Percentiles rank a stretch among this genome's conserved stretches.
These are phyloP conservation scores for Tachystola acroxantha DNA, from an alignment of 2,888 invertebrate genomes.

Conservation along the genomic window DNA sequence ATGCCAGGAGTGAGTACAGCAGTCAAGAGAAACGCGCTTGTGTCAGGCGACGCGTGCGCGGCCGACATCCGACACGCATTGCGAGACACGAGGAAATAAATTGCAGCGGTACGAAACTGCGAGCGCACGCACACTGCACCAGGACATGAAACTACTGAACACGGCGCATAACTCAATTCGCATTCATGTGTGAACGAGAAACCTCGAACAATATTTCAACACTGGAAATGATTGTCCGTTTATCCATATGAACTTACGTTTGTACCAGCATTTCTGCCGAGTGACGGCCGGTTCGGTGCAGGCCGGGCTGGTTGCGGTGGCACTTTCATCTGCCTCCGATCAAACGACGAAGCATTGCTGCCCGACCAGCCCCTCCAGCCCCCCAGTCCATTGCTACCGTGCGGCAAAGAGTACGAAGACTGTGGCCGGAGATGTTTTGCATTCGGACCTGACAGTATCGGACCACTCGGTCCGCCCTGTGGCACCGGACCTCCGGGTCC, in stretches of 20 bases:
- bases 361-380: slow-evolving; percentile 78
- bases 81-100: slow-evolving; percentile 61
- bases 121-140: slow-evolving; percentile 40
- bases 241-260: too few species aligned
- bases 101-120: slow-evolving; percentile 33
- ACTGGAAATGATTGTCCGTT: too few species aligned
- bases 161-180: slow-evolving; percentile 7
- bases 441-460: slow-evolving; percentile 55
- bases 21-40: slow-evolving; percentile 40
- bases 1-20: slow-evolving; percentile 18
- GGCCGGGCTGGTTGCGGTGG: slow-evolving; percentile 66
- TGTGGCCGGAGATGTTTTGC: slow-evolving; percentile 61
- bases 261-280: slow-evolving; percentile 48
- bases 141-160: slow-evolving; percentile 35
- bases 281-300: slow-evolving; percentile 56
- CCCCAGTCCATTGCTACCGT: slow-evolving; percentile 74
- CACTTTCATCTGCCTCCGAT: slow-evolving; percentile 65
- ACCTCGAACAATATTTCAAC: neutral
- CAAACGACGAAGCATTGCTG: slow-evolving; percentile 71
- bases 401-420: slow-evolving; percentile 74
- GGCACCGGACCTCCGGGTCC: slow-evolving; percentile 47
- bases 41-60: slow-evolving; percentile 51
- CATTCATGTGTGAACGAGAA: slow-evolving; percentile 8
- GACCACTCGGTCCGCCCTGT: slow-evolving; percentile 56
- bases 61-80: slow-evolving; percentile 61